phyloP scores from a whole-genome alignment of 2,113 vertebrate genomes.

The Apus apus region DNA sequence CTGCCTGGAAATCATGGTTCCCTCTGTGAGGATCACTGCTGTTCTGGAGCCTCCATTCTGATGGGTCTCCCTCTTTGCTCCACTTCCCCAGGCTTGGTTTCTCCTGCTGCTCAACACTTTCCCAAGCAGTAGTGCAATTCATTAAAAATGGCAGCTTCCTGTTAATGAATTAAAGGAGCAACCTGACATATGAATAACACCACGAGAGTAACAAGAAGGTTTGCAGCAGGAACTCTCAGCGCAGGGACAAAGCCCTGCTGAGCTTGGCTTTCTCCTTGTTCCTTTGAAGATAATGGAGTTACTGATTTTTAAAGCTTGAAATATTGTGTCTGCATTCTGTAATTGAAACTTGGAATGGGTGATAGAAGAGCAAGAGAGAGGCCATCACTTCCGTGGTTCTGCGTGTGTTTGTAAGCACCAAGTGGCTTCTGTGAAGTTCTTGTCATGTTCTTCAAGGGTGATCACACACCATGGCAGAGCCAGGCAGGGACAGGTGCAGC shows the following conservation, averaged over 20 bases:
- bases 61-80: rapidly evolving
- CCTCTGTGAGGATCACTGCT: not conserved
- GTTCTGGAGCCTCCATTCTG: not conserved
- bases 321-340: not conserved
- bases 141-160: not conserved
- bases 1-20: not conserved
- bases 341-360: not conserved
- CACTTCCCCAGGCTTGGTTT: not conserved
- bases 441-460: not conserved
- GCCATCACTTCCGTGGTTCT: not conserved
- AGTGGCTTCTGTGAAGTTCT: not conserved
- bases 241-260: not conserved
- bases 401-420: not conserved
- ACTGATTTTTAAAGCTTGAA: not conserved
- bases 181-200: rapidly evolving
- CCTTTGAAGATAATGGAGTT: not conserved
- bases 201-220: rapidly evolving
- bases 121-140: not conserved
- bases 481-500: not conserved
- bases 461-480: not conserved
- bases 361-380: not conserved
- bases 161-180: not conserved
- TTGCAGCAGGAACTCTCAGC: not conserved
- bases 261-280: not conserved
- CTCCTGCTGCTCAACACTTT: not conserved